A percentile compares a stretch with the other conserved stretches of the same genome.
Conservation (phyloP, 2,888 invertebrate genomes). For the Leucoma salicis region DNA sequence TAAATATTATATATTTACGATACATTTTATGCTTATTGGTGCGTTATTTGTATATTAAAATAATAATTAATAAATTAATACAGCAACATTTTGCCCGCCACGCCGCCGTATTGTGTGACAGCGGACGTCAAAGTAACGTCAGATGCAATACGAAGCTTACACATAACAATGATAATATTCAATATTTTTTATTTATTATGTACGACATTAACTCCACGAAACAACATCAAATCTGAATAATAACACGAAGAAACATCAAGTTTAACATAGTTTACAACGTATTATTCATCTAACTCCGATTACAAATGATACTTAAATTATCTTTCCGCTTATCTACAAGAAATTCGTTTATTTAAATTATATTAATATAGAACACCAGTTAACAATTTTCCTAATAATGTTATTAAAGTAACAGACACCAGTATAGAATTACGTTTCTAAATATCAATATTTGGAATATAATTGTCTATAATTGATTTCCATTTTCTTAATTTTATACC, state of each 20-base stretch:
- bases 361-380: conserved; percentile 54
- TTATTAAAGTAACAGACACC: conserved; percentile 67
- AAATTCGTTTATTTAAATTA: conserved; percentile 64
- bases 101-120: background rate
- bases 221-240: conserved; percentile 62
- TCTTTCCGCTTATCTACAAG: conserved; percentile 66
- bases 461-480: conserved; percentile 53
- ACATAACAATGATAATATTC: conserved; percentile 53
- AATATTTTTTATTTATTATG: conserved; percentile 41
- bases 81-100: conserved; percentile 17
- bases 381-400: conserved; percentile 66
- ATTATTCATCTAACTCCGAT: conserved; percentile 54
- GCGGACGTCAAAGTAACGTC: background rate
- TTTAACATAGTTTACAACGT: conserved; percentile 61
- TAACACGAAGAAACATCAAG: conserved; percentile 68
- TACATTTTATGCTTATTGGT: conserved; percentile 55
- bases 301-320: conserved; percentile 55
- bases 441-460: conserved; percentile 49
- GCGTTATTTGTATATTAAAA: conserved; percentile 45
- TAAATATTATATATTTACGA: conserved; percentile 74
- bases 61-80: conserved; percentile 38
- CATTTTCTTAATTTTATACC: conserved; percentile 60
- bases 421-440: conserved; percentile 57
- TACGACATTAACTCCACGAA: conserved; percentile 56
- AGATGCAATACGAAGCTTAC: conserved; percentile 52